Conservation (phyloP, 1,140 invertebrate species). For the Trissolcus basalis region DNA sequence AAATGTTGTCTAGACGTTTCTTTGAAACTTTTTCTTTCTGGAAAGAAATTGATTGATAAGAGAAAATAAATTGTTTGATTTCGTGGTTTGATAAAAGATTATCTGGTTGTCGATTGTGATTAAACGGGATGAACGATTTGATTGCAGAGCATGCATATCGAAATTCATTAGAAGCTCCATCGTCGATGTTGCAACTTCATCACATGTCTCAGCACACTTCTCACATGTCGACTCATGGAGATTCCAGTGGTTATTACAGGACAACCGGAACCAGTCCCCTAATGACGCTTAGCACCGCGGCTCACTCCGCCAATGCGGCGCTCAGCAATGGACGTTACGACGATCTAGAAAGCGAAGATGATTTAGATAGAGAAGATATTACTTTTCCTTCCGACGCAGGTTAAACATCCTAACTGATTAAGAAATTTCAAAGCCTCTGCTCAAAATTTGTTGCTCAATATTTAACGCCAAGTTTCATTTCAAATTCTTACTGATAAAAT, state of each 20-base stretch:
- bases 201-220: conserved; percentile 67
- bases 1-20: background rate
- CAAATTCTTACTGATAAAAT: too few species aligned
- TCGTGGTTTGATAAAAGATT: too few species aligned
- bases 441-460: background rate
- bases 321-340: conserved; percentile 83
- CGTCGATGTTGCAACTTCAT: conserved; percentile 69
- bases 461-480: too few species aligned
- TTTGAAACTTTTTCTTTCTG: background rate
- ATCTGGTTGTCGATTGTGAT: background rate
- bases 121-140: conserved; percentile 2
- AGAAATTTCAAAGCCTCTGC: background rate
- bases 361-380: conserved; percentile 90
- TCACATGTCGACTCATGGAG: conserved; percentile 69
- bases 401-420: conserved; percentile 62
- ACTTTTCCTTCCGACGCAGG: conserved; percentile 87
- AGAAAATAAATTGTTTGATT: too few species aligned
- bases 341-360: conserved; percentile 93
- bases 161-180: conserved; percentile 70
- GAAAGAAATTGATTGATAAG: background rate
- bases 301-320: conserved; percentile 74
- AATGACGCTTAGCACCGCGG: conserved; percentile 73
- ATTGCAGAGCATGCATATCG: conserved; percentile 69
- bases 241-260: conserved; percentile 70
- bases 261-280: conserved; percentile 76